Base-by-base conservation (phyloP, 1,140 invertebrate species). In the Drosophila watanabei region DNA sequence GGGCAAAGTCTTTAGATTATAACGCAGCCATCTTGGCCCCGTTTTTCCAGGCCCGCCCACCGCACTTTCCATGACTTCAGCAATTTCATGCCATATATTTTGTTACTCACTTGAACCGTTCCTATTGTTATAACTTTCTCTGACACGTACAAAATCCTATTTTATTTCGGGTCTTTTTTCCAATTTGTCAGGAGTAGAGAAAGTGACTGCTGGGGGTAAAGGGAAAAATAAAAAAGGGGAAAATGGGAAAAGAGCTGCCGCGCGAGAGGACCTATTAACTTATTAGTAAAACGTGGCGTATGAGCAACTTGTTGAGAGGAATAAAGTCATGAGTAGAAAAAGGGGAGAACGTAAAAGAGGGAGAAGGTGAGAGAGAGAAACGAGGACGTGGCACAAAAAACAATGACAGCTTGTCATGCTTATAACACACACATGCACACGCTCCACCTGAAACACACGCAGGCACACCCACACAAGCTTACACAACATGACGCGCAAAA, bases 321-420 rank as follows among this genome's bases (percentile, higher is more conserved):
- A 72, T 72, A 63, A 72, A 79, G 75, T 56, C 75, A 48, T 79
- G 61, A 61, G 52, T 32, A 51, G n/a, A 28, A 43, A 20, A 10
- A 35, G 33, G 41, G 8, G 9, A 14, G 11, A 11, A 10, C 37
- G 28, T 28, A 24, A 10, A 33, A 7, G 72, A 33, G 13, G 13
- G 18, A 46, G 56, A 3, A 41, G 24, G 41, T 24, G 46, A 39
- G 24, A 20, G 24, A 20, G 20, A 48, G 28, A 49, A 63, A 75
- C 56, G 51, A 75, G 57, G 58, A 75, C 43, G 70, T 48, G 48
- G 51, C 71, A 75, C 62, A 71, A 71, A 64, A 88, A 88, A 89
- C 77, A 88, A 83, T 88, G 84, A 88, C 80, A 88, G 80, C 80
- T 75, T 88, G 80, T 83, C 84, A 88, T 62, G 65, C 87, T 88